phyloP scores from a whole-genome alignment of 1,140 invertebrate genomes.

The Camponotus floridanus region DNA sequence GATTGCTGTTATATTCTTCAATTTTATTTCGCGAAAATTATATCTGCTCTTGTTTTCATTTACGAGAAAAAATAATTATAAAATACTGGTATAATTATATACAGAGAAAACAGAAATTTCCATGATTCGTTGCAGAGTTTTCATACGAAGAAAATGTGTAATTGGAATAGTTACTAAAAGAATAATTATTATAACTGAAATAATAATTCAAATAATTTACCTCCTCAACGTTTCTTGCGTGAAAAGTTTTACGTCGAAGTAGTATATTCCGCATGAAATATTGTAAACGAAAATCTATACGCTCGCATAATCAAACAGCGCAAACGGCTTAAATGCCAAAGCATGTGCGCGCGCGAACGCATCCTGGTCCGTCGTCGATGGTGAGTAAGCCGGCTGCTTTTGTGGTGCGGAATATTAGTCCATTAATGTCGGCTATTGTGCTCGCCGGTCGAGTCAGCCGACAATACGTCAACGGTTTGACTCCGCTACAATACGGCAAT shows the following conservation, averaged over 20 bases:
- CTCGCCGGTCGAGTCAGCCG: slow-evolving; percentile 68
- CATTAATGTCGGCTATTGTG: slow-evolving; percentile 76
- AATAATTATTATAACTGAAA: not conserved
- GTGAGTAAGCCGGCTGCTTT: slow-evolving; percentile 71
- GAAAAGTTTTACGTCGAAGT: not conserved
- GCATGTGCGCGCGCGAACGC: slow-evolving; percentile 57
- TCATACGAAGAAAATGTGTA: not conserved
- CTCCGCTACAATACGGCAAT: slow-evolving; percentile 78
- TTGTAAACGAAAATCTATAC: slow-evolving; percentile 10
- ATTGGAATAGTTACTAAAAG: not conserved
- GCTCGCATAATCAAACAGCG: slow-evolving; percentile 40
- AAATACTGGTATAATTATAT: not conserved
- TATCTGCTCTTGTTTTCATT: not conserved
- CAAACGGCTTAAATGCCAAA: slow-evolving; percentile 47
- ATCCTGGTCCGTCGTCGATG: slow-evolving; percentile 33
- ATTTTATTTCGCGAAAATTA: not conserved
- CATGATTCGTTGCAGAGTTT: not conserved
- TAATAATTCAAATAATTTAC: not conserved
- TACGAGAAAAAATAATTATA: not conserved
- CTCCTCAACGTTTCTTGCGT: not conserved
- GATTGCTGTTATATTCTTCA: not conserved
- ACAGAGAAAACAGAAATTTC: not conserved
- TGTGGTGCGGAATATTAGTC: slow-evolving; percentile 76
- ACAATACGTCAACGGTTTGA: slow-evolving; percentile 81
- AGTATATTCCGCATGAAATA: slow-evolving; percentile 26